Evolutionary conservation across 1,140 invertebrate species (phyloP), one percentile per base, ranked within the genome.

Genomic region (Micrasema longulum): DNA sequence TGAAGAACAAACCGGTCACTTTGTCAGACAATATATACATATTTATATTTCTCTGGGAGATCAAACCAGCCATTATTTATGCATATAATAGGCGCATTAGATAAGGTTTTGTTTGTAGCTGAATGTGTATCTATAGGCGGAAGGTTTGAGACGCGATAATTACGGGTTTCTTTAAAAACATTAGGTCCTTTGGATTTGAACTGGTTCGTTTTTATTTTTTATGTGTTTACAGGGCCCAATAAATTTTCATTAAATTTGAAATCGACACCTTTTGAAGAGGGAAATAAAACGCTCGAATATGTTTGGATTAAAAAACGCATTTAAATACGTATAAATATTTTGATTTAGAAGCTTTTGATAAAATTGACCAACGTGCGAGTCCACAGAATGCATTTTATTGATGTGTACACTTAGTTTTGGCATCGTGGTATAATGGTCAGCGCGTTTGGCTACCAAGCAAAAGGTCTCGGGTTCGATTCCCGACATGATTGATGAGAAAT

Each of bases 1-100:
- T 62, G 45, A 69, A 45, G 68, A 69, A 69, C 55, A 62, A 69
- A 69, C 68, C 68, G 68, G 55, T 69, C 68, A 53, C 66, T 69
- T 69, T 69, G 66, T 69, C 48, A 18, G 10, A 67, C 18, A 43
- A 50, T 23, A 22, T 31, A 57, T 38, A 43, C 57, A 31, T 57
- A 60, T 69, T 69, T 69, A 36, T 69, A 57, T 57, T 65, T 69
- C 66, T 35, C 23, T 5, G 36, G 66, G 38, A 69, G 14, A 60
- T 63, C 68, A 45, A 69, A 36, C 41, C 52, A 14, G 43, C 52
- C 45, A 62, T 69, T 62, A 69, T 69, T 69, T 69, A 69, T 63
- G 57, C 57, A 23, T 63, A 63, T 69, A 62, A 62, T 69, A 60
- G 68, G 48, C 57, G 53, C 35, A 47, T 62, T 63, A 43, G 45